Evolutionary conservation across 1,140 invertebrate species (phyloP), one percentile per base, ranked within the genome.

Genomic region (Drosophila melanogaster): DNA sequence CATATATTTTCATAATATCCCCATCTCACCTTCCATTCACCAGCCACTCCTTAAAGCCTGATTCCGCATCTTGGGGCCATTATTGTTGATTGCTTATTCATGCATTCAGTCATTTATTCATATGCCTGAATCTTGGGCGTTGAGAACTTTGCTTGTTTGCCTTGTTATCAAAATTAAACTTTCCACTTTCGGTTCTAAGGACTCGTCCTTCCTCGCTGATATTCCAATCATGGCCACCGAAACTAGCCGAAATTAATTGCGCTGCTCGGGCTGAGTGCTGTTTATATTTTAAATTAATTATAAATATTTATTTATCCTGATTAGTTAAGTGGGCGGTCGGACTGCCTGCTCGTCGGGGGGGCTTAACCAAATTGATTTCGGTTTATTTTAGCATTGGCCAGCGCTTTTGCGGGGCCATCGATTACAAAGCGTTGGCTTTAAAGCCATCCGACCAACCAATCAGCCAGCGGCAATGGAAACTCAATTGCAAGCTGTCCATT

Each of bases 201-300:
- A 10, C 15, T 2, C 17, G 40, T 19, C 17, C 35, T 19, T 19
- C 50, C 15, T 10, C 17, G 3, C n/a, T 33, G 11, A 22, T 55
- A 40, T 24, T 22, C 40, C 35, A 59, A 8, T 58, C 37, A 15
- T 22, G 17, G 17, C 10, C 15, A 17, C 26, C 14, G 14, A 15
- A 49, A 54, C 59, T 87, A 58, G 54, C 58, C 59, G 8, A 84
- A 90, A 90, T 90, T 89, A 89, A 89, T 89, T 89, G 84, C 77
- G 64, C 76, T 47, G 53, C 62, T 56, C 65, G 72, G 64, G 47
- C 17, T 17, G 66, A 64, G 59, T 67, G 65, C 67, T 89, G 84
- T 89, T 89, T 84, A 89, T 89, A 89, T 84, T 89, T 89, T 89
- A 89, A 89, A 89, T 89, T 89, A 89, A 89, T 89, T 89, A 89